Conservation (phyloP, 2,113 vertebrate species). For the Ellobius talpinus region DNA sequence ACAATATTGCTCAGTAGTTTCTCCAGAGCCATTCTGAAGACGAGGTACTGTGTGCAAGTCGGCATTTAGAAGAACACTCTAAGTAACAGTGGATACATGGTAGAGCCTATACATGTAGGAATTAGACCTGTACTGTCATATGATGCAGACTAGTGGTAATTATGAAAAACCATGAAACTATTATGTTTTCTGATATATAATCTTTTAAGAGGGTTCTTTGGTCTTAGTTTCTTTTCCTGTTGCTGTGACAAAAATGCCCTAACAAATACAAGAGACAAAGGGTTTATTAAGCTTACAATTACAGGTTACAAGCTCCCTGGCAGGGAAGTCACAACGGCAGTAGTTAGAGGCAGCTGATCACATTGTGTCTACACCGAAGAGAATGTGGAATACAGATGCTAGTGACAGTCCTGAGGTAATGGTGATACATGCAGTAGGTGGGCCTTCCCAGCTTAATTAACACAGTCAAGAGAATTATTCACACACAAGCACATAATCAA, state of each 20-base stretch:
- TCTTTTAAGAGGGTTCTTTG: not conserved
- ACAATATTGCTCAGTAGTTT: not conserved
- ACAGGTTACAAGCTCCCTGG: not conserved
- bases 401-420: not conserved
- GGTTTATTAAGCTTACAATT: not conserved
- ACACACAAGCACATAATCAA: not conserved
- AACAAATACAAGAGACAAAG: not conserved
- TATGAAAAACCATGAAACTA: not conserved
- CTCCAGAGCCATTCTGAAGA: not conserved
- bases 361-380: not conserved
- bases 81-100: not conserved
- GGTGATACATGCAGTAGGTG: not conserved
- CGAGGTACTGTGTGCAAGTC: not conserved
- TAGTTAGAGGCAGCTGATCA: not conserved
- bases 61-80: not conserved
- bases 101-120: not conserved
- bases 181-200: conserved; percentile 18
- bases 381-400: not conserved
- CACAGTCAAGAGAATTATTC: not conserved
- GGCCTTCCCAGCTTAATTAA: not conserved
- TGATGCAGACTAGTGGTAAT: not conserved
- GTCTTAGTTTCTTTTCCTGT: conserved; percentile 5
- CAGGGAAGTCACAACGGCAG: not conserved
- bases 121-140: not conserved
- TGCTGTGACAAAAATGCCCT: not conserved